Evolutionary conservation across 2,797 vertebrate genomes (phyloP), one percentile per base, ranked within the genome.

Genomic region (Salmo trutta): DNA sequence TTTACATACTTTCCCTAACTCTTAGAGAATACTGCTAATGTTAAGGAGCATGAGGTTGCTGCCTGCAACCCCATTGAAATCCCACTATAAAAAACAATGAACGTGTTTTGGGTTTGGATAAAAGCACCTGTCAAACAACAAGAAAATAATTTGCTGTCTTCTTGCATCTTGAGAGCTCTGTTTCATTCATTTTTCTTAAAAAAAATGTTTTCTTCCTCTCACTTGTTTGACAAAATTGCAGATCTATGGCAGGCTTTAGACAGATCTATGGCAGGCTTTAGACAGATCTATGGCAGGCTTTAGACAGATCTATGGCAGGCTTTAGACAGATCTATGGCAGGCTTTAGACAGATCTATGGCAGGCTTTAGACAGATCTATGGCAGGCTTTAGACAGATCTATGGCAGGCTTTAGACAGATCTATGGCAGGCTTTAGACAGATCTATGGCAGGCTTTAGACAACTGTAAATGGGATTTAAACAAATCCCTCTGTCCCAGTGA

Each of bases 201-300:
- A 73, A 73, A 62, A 24, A 33, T 14, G 72, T 16, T 74, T 59
- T 24, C 54, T 27, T 74, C 54, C 54, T 41, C 53, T 74, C 71
- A 36, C 29, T 74, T 74, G 72, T 74, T 74, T 59, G 4, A 36
- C 72, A 33, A 74, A 74, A 59, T 74, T 74, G 72, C 72, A 74
- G 71, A 33, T 73, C 14, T 56, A 56, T 59, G 54, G 31, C 53
- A 56, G 31, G 10, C 54, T 74, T 24, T 19, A 59, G 72, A 62
- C 72, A 74, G 71, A 33, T 73, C 14, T 56, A 56, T 59, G 54
- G 31, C 53, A 56, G 31, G n/a, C n/a, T n/a, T n/a, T n/a, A n/a
- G n/a, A n/a, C 72, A 74, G 71, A 33, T 73, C 14, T 56, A 56
- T 59, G 54, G 31, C 53, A 56, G 31, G n/a, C n/a, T n/a, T n/a